These are phyloP conservation scores for Excalfactoria chinensis DNA, from an alignment of 2,113 vertebrate genomes.

Conservation along the genomic window DNA sequence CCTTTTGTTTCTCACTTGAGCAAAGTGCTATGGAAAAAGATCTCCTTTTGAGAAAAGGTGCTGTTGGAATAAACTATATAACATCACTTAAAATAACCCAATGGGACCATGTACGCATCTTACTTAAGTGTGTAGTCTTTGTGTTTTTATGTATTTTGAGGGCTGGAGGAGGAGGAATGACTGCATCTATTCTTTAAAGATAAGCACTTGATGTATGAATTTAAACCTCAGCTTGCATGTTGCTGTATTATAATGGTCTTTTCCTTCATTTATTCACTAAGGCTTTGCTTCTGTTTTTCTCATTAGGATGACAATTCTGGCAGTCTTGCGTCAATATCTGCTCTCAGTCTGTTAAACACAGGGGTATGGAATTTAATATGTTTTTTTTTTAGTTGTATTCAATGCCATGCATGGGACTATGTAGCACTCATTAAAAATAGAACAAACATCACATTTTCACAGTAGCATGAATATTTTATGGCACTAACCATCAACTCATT, in stretches of 20 bases:
- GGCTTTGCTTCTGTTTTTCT: constrained; percentile 80
- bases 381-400: constrained; percentile 64
- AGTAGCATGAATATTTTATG: constrained; percentile 72
- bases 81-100: neutral
- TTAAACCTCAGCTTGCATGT: constrained; percentile 39
- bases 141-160: neutral
- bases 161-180: neutral
- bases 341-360: constrained; percentile 86
- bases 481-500: constrained; percentile 73
- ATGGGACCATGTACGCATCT: neutral
- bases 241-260: constrained; percentile 52
- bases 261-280: constrained; percentile 70
- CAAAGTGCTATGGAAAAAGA: neutral
- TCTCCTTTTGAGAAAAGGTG: neutral
- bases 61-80: neutral
- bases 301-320: constrained; percentile 84
- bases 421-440: constrained; percentile 61
- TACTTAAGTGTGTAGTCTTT: neutral
- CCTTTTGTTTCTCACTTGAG: neutral
- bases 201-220: neutral
- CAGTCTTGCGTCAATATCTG: constrained; percentile 85
- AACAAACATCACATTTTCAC: constrained; percentile 70
- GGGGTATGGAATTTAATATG: constrained; percentile 84
- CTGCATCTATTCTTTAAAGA: neutral
- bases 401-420: constrained; percentile 75